Conservation (phyloP, 2,113 vertebrate genomes). For the Megaptera novaeangliae region DNA sequence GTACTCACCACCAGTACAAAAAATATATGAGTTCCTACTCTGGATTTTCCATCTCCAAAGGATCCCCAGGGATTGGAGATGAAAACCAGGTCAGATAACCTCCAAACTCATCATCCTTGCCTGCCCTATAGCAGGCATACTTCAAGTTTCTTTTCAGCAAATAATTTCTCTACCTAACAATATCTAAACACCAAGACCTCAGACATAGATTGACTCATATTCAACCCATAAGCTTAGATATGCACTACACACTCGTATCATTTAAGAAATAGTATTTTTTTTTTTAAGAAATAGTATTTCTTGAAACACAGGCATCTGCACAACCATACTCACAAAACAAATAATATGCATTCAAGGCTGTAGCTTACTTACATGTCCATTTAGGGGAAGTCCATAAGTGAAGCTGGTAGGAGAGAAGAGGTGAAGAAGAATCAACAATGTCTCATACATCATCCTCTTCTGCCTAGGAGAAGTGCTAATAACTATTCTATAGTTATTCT, state of each 20-base stretch:
- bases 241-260: not conserved
- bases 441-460: not conserved
- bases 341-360: not conserved
- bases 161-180: not conserved
- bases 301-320: not conserved
- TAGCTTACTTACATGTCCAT: not conserved
- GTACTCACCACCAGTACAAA: not conserved
- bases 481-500: not conserved
- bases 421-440: not conserved
- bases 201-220: not conserved
- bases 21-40: not conserved
- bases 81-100: not conserved
- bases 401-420: not conserved
- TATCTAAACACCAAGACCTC: not conserved
- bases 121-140: not conserved
- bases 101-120: not conserved
- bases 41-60: not conserved
- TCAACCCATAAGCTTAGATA: not conserved
- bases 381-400: not conserved
- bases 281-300: not conserved
- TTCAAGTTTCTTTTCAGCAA: slow-evolving; percentile 3
- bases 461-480: not conserved
- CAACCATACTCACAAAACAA: not conserved
- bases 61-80: not conserved
- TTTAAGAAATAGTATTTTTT: not conserved